These are phyloP conservation scores for Cepphus grylle DNA, from an alignment of 2,113 vertebrate species.

Conservation along the genomic window DNA sequence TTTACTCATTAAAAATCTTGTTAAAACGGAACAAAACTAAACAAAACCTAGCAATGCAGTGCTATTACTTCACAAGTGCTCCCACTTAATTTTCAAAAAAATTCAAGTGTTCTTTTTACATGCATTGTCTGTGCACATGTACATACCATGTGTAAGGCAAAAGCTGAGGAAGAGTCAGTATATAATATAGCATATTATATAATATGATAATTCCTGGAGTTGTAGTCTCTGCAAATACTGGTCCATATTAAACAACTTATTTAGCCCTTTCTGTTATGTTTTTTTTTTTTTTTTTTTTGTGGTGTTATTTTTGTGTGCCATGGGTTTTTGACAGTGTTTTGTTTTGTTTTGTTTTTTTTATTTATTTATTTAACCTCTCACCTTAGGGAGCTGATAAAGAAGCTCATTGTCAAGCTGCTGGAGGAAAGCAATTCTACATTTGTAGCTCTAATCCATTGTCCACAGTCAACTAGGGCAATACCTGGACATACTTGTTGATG, in stretches of 20 bases:
- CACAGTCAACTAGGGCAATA: neutral
- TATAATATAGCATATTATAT: neutral
- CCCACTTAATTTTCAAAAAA: neutral
- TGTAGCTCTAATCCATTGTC: neutral
- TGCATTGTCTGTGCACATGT: neutral
- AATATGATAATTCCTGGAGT: neutral
- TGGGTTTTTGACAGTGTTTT: neutral
- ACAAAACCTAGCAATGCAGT: neutral
- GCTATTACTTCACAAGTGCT: neutral
- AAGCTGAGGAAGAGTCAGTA: neutral
- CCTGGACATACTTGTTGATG: neutral
- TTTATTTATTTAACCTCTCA: neutral
- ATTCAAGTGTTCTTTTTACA: neutral
- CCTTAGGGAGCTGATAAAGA: neutral
- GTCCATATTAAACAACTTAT: neutral
- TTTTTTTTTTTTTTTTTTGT: too few relatives aligned
- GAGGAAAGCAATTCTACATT: neutral
- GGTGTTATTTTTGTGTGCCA: neutral
- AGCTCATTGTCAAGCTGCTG: neutral
- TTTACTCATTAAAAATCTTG: neutral
- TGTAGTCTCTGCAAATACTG: neutral
- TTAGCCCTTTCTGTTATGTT: neutral
- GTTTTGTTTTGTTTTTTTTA: too few relatives aligned
- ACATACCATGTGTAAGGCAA: neutral
- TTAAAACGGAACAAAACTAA: neutral